A percentile compares a stretch with the other conserved stretches of the same genome.
These are phyloP conservation scores for Mastomys natalensis DNA, from an alignment of 2,113 vertebrate genomes.

Conservation along the genomic window DNA sequence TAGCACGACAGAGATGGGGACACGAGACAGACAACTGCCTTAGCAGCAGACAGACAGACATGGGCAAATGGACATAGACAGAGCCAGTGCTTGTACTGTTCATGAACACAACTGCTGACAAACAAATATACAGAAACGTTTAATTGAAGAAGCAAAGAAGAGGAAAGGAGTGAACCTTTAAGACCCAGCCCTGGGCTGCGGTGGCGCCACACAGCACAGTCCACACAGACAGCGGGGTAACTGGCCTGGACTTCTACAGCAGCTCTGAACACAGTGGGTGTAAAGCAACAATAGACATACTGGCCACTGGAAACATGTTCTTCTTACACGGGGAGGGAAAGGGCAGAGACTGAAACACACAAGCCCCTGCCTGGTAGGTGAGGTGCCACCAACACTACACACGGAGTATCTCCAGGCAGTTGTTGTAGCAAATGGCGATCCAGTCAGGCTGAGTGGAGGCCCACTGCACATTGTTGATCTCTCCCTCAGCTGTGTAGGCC, in stretches of 20 bases:
- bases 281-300: slow-evolving; percentile 87
- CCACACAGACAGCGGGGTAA: slow-evolving; percentile 73
- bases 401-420: slow-evolving; percentile 98
- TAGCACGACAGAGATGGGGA: slow-evolving; percentile 58
- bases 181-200: slow-evolving; percentile 85
- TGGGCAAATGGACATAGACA: slow-evolving; percentile 75
- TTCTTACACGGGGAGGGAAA: slow-evolving; percentile 85
- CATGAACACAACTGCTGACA: slow-evolving; percentile 85
- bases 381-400: slow-evolving; percentile 88
- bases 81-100: slow-evolving; percentile 77
- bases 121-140: slow-evolving; percentile 87
- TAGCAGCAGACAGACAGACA: slow-evolving; percentile 80
- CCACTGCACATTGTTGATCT: slow-evolving; percentile 99
- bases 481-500: slow-evolving; percentile 98
- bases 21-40: slow-evolving; percentile 73
- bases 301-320: slow-evolving; percentile 86
- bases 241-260: slow-evolving; percentile 81
- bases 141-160: slow-evolving; percentile 82
- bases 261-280: slow-evolving; percentile 87
- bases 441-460: slow-evolving; percentile 99
- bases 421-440: slow-evolving; percentile 99
- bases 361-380: slow-evolving; percentile 77
- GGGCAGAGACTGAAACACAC: slow-evolving; percentile 77
- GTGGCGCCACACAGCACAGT: slow-evolving; percentile 83
- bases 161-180: slow-evolving; percentile 66